Base-by-base conservation (phyloP, 2,113 vertebrate genomes). In the Neolamprologus devosi region DNA sequence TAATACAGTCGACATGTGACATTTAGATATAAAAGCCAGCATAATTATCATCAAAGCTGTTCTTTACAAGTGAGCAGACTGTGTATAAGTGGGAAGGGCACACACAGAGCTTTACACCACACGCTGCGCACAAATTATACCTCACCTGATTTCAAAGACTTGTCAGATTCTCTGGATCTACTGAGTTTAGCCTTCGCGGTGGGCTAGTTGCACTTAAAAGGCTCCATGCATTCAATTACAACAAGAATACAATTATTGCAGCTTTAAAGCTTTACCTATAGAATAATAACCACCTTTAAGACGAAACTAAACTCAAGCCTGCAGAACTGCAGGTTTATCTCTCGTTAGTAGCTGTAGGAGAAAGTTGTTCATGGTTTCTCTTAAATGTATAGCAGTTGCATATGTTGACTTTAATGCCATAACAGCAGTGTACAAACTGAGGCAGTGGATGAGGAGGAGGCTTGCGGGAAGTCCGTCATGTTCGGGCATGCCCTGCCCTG, bases 401-500 rank as follows among this genome's bases (percentile, higher is more conserved):
- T 26, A 47, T 87, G 40, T 81, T 87, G 80, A 89, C 84, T 89
- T 63, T 57, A 92, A 88, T 80, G 73, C 82, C 70, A 73, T 86
- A 88, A 86, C 68, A 84, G 49, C 83, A 58, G 73, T 33, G 45
- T 81, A 84, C 54, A 84, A 80, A 90, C 16, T 7, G 55, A 88
- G 83, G 80, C 28, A 17, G 57, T 12, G 91, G 92, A 90, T 88
- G 89, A 8, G 49, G 80, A 89, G 78, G 83, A 53, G 79, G 85
- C 68, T 86, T 4, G 35, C 75, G 63, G 47, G 81, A 85, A 88
- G 88, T 45, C 21, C 21, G 83, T 91, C 95, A 88, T 81, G 96
- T 93, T 55, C 4, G 63, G 93, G 88, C 96, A 92, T 90, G 95
- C 86, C 87, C 86, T 88, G 91, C 88, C 90, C 94, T 91, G 94